These are phyloP conservation scores for Marcusenius ussheri DNA, from an alignment of 2,113 vertebrate species.

Conservation along the genomic window DNA sequence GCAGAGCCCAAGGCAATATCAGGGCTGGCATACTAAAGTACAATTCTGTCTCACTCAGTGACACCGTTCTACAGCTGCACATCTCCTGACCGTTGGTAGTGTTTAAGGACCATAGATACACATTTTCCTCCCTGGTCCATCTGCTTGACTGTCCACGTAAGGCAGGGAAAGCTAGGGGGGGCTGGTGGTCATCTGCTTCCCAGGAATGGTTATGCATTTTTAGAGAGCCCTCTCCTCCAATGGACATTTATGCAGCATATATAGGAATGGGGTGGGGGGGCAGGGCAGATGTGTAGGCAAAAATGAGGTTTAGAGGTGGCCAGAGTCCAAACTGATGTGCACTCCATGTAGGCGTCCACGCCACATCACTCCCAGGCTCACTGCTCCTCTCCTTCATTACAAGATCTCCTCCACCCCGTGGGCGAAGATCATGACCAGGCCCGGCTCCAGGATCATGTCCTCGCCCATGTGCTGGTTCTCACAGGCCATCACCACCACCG, in stretches of 20 bases:
- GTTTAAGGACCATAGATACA: constrained; percentile 10
- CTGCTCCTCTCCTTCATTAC: constrained; percentile 88
- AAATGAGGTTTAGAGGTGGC: constrained; percentile 28
- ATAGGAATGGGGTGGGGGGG: background rate
- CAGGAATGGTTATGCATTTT: background rate
- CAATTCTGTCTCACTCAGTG: background rate
- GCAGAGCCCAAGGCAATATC: background rate
- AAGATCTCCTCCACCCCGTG: constrained; percentile 92
- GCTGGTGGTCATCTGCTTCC: constrained; percentile 31
- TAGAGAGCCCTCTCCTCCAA: background rate
- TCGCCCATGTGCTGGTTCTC: constrained; percentile 99
- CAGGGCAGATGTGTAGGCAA: background rate
- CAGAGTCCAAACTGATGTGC: constrained; percentile 94
- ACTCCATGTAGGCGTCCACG: constrained; percentile 94
- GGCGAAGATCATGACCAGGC: constrained; percentile 95
- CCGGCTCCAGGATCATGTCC: constrained; percentile 96
- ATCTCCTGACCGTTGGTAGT: constrained; percentile 24
- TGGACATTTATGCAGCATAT: background rate
- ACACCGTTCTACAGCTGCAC: background rate
- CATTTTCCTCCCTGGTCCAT: constrained; percentile 37
- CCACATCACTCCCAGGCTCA: constrained; percentile 95
- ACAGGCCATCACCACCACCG: constrained; percentile 95
- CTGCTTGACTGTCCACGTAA: constrained; percentile 53
- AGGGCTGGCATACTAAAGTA: background rate
- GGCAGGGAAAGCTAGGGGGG: constrained; percentile 52